Percentiles rank a stretch among this genome's conserved stretches.
Evolutionary conservation across 2,797 vertebrate genomes (phyloP).

Genomic region (Lerista edwardsae): DNA sequence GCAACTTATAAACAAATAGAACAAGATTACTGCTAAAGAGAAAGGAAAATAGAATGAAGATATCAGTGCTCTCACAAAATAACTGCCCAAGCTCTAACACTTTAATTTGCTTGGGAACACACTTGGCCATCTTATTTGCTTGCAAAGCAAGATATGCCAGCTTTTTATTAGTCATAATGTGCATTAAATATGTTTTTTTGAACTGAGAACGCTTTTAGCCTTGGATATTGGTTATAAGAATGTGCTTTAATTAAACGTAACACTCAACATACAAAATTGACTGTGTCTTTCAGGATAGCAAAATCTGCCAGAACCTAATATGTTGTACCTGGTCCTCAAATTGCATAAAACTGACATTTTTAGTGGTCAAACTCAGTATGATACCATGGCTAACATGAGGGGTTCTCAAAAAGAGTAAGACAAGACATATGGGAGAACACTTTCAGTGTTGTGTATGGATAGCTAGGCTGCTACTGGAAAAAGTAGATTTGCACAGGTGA

Average conservation of each 20-base stretch:
- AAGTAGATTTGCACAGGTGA: neutral
- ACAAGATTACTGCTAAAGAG: neutral
- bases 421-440: neutral
- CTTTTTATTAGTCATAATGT: too few relatives aligned
- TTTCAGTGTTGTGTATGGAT: neutral
- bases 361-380: neutral
- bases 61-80: neutral
- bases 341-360: neutral
- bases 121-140: neutral
- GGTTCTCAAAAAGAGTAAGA: neutral
- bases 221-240: neutral
- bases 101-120: slow-evolving; percentile 13
- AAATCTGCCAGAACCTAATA: neutral
- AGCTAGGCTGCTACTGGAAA: neutral
- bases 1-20: neutral
- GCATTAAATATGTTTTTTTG: neutral
- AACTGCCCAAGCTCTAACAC: neutral
- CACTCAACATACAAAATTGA: too few relatives aligned
- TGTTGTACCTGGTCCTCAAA: neutral
- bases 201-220: neutral
- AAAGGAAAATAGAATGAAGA: neutral
- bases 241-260: neutral
- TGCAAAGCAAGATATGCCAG: too few relatives aligned
- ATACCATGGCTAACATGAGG: neutral
- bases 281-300: neutral